Evolutionary conservation across 2,797 vertebrate genomes (phyloP).

Genomic region (Platyrinchus mystaceus): DNA sequence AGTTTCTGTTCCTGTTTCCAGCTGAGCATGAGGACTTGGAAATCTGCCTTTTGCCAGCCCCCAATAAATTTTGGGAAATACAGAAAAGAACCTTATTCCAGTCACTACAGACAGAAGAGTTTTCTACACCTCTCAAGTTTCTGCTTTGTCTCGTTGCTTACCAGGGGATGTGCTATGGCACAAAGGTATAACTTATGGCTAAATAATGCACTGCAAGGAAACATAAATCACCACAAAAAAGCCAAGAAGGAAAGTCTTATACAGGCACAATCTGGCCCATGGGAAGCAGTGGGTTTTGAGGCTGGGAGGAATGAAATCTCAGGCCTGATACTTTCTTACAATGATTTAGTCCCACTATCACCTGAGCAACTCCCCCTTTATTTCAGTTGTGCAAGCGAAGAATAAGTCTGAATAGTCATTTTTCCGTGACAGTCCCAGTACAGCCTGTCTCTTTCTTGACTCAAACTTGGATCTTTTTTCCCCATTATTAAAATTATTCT

Average conservation of each 20-base stretch:
- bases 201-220: neutral
- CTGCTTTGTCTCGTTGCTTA: neutral
- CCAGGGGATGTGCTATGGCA: neutral
- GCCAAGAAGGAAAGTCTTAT: neutral
- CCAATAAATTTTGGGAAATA: neutral
- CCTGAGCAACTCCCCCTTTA: neutral
- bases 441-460: neutral
- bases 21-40: neutral
- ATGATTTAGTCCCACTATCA: slow-evolving; percentile 11
- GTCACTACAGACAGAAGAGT: neutral
- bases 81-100: neutral
- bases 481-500: neutral
- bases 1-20: neutral
- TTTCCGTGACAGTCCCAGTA: neutral
- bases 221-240: slow-evolving; percentile 1
- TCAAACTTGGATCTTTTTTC: neutral
- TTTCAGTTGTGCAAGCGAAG: neutral
- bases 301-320: neutral
- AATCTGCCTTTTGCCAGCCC: neutral
- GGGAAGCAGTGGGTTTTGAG: neutral
- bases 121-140: neutral
- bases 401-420: neutral
- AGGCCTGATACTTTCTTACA: neutral
- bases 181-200: slow-evolving; percentile 2
- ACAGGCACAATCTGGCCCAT: neutral